Evolutionary conservation across 2,888 invertebrate species (phyloP).

Genomic region (Phaedon cochleariae): DNA sequence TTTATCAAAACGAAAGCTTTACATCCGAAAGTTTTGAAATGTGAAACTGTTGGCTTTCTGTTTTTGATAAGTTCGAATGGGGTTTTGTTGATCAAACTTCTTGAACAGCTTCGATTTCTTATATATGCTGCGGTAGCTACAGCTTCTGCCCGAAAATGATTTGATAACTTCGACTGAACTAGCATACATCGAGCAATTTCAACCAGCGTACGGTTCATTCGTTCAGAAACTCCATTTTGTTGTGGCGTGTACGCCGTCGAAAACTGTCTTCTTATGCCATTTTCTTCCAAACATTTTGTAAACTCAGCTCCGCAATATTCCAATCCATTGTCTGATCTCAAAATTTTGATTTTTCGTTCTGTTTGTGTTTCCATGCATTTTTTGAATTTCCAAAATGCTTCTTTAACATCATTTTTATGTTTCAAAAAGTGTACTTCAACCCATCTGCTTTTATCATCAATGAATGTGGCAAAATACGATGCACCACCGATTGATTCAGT

Average conservation of each 20-base stretch:
- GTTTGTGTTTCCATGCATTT: too few species aligned
- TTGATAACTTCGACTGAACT: not conserved
- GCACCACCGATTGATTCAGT: too few species aligned
- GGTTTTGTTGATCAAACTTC: too few species aligned
- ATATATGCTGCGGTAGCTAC: too few species aligned
- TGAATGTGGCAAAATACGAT: too few species aligned
- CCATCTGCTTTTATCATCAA: not conserved
- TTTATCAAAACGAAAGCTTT: not conserved
- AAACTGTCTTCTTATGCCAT: not conserved
- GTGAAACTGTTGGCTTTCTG: too few species aligned
- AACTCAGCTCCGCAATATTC: not conserved
- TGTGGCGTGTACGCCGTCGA: too few species aligned
- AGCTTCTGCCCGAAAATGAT: not conserved
- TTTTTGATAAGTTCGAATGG: not conserved
- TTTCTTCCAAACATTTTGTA: not conserved
- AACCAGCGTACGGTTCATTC: too few species aligned
- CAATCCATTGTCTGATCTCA: not conserved
- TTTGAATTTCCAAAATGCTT: not conserved
- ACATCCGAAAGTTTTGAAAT: not conserved
- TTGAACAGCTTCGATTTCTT: too few species aligned
- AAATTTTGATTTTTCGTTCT: not conserved
- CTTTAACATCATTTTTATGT: not conserved
- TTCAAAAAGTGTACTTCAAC: not conserved
- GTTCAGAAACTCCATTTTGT: not conserved
- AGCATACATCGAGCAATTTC: not conserved